A percentile compares a stretch with the other conserved stretches of the same genome.
Evolutionary conservation across 2,797 vertebrate species (phyloP).

Genomic region (Nyctibius grandis): DNA sequence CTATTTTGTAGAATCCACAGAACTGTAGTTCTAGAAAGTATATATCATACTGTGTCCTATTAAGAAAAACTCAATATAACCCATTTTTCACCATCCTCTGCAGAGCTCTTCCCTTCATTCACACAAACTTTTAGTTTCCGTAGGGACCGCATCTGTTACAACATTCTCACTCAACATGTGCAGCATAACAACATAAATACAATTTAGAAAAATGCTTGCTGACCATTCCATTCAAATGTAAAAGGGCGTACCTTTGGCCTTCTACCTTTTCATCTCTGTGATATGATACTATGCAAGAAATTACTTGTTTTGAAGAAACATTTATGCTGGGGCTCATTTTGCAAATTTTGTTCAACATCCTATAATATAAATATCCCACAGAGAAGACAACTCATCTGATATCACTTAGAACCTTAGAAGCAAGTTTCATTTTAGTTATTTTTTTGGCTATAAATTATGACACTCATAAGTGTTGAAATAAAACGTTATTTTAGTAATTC

Average conservation of each 20-base stretch:
- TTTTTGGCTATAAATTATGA: too few relatives aligned
- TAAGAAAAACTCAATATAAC: neutral
- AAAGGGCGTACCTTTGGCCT: neutral
- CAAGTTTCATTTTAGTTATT: neutral
- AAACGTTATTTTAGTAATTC: neutral
- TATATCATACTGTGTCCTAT: too few relatives aligned
- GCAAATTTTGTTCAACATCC: neutral
- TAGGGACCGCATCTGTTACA: rapidly evolving
- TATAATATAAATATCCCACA: neutral
- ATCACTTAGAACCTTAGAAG: neutral
- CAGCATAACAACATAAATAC: neutral
- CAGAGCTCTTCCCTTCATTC: neutral
- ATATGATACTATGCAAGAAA: neutral
- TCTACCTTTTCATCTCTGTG: neutral
- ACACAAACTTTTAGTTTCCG: neutral
- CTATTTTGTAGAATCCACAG: neutral
- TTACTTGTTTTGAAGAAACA: neutral
- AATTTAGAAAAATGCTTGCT: neutral
- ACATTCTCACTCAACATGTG: neutral
- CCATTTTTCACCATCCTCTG: neutral
- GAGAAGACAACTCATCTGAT: neutral
- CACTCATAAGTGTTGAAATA: neutral
- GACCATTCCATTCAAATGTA: neutral
- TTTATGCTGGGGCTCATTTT: neutral
- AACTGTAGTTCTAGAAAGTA: neutral